Evolutionary conservation across 2,113 vertebrate species (phyloP), one percentile per base, ranked within the genome.

Genomic region (Dryoscopus gambensis): DNA sequence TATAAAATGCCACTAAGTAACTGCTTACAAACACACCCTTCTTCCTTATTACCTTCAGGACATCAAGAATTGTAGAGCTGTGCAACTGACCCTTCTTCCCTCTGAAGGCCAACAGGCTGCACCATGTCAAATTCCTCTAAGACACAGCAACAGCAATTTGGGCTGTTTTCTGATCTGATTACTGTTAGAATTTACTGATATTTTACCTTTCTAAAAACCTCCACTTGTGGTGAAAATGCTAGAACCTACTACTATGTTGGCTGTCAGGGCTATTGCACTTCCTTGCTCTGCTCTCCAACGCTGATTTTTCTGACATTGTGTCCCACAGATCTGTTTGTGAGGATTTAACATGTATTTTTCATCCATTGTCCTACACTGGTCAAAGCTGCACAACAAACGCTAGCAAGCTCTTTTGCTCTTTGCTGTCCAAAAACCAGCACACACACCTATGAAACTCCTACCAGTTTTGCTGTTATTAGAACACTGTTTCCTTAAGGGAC

Each of bases 51-150:
- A 52, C 24, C 40, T 65, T 73, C 50, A 94, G 77, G 46, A 73
- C 62, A 68, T 7, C 0, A 0, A 71, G 25, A 56, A 31, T 4
- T 71, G 55, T 15, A 60, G 12, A 17, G 6, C 2, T 50, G 42
- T 49, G 56, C 63, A 84, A 33, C 23, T 15, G 25, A 69, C 25
- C 8, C 4, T 35, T 84, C 42, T 60, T 52, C 28, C 28, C 39
- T 80, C 56, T 74, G 2, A 76, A 80, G 21, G 52, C 31, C 60
- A 79, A 44, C 14, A 22, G 56, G 35, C 37, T 68, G 40, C 57
- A 60, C 37, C 15, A 46, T 5, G 17, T 76, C 7, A 3, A 46
- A 75, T 22, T 90, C n/a, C 60, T 56, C 44, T 50, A 63, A 76
- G 33, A 80, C 44, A 78, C 1, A 5, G 18, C 13, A 28, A 70